phyloP scores from a whole-genome alignment of 1,140 invertebrate genomes.

The Drosophila lacertosa region DNA sequence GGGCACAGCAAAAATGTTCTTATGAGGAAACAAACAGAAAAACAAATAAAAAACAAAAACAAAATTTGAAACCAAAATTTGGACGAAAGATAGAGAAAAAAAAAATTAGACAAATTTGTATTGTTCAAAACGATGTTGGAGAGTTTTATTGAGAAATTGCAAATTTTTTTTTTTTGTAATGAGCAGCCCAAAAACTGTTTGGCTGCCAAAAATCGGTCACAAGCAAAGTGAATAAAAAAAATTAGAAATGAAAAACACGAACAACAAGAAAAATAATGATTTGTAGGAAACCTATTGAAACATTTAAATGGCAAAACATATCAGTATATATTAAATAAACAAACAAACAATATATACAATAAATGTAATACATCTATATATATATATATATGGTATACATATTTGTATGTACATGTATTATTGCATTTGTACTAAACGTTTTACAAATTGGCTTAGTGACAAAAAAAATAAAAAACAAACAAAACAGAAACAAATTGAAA shows the following conservation, averaged over 20 bases:
- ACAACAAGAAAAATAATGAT: constrained; percentile 21
- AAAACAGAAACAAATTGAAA: constrained; percentile 30
- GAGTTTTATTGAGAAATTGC: constrained; percentile 42
- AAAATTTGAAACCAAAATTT: constrained; percentile 15
- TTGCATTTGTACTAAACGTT: constrained; percentile 82
- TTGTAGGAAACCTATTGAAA: constrained; percentile 57
- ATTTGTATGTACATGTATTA: constrained; percentile 65
- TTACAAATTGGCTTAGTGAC: constrained; percentile 79
- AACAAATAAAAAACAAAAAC: constrained; percentile 25
- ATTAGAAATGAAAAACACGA: no score
- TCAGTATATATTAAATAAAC: constrained; percentile 73
- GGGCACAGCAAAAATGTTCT: constrained; percentile 59
- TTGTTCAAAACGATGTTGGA: constrained; percentile 38
- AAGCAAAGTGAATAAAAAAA: constrained; percentile 4
- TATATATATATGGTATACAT: constrained; percentile 42
- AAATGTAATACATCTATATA: constrained; percentile 51
- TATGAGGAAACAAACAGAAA: constrained; percentile 46
- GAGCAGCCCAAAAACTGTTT: constrained; percentile 30
- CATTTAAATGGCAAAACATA: constrained; percentile 81
- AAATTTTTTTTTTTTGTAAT: constrained; percentile 62
- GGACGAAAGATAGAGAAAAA: no score
- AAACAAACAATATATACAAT: constrained; percentile 44
- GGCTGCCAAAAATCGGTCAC: constrained; percentile 38
- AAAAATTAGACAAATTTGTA: constrained; percentile 30
- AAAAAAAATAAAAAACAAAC: constrained; percentile 15